Conservation (phyloP, 2,797 vertebrate genomes). For the Nasua narica region DNA sequence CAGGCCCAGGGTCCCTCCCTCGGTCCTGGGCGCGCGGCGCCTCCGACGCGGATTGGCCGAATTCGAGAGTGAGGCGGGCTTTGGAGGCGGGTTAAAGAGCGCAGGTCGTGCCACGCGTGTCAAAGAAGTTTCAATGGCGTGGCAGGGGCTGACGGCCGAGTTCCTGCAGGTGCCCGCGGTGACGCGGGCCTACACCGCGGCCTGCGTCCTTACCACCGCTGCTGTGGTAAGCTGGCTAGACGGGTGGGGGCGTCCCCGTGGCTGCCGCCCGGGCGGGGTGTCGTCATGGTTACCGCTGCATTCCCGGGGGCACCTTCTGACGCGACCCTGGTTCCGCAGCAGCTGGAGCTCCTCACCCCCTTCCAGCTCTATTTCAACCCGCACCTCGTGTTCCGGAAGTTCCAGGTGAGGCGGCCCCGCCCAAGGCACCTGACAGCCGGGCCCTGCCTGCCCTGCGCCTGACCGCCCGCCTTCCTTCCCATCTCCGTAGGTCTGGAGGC, state of each 20-base stretch:
- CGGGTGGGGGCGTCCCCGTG: neutral
- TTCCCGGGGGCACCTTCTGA: neutral
- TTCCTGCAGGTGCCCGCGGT: slow-evolving; percentile 85
- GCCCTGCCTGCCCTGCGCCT: rapidly evolving
- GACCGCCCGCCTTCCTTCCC: neutral
- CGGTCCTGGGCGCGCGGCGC: neutral
- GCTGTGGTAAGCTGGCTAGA: slow-evolving; percentile 73
- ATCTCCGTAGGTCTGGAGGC: slow-evolving; percentile 85
- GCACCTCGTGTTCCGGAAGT: slow-evolving; percentile 84
- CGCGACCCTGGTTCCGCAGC: slow-evolving; percentile 74
- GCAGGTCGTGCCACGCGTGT: rapidly evolving
- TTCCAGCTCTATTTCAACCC: slow-evolving; percentile 89
- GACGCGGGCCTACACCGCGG: slow-evolving; percentile 84
- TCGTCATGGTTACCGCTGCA: neutral
- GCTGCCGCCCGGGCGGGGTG: neutral
- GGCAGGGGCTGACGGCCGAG: slow-evolving; percentile 77
- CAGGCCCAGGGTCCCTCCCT: neutral
- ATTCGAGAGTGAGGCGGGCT: neutral
- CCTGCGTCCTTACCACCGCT: slow-evolving; percentile 85
- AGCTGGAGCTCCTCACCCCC: slow-evolving; percentile 85
- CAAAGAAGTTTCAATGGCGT: slow-evolving; percentile 67
- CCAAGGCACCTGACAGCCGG: neutral
- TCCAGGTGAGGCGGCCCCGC: slow-evolving; percentile 81
- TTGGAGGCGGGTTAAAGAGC: neutral
- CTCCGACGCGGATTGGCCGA: neutral